Evolutionary conservation across 2,888 invertebrate genomes (phyloP), one percentile per base, ranked within the genome.

Genomic region (Yponomeuta plumbellus): DNA sequence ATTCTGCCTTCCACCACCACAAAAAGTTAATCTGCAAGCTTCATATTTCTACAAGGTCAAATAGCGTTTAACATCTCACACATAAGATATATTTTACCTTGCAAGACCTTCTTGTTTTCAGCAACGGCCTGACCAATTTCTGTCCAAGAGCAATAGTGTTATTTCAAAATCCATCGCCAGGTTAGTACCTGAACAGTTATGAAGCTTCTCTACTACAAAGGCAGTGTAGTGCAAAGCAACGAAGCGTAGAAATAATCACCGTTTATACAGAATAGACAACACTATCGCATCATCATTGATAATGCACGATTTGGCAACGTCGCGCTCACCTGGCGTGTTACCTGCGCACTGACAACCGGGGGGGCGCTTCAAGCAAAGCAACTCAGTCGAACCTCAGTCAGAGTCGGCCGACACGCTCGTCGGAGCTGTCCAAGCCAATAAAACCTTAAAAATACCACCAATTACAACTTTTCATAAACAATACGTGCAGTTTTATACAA

Each of bases 261-360:
- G 3, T 8, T 34, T 8, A 34, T 26, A 26, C 26, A 26, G 26
- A 26, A 44, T 52, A 52, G 44, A 52, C 44, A 52, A 52, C 75
- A 75, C 85, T 88, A 87, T 88, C 88, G 85, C 87, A 84, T 88
- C 85, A 86, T 85, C 87, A 86, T 85, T 90, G 89, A 88, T 91
- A 89, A 84, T 87, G 83, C 77, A 76, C 86, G 88, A 88, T 88
- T 81, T 88, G 91, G 90, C 90, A 91, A 91, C 90, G 88, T 83
- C 88, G 90, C 90, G 81, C 86, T 86, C 86, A 88, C 88, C 88
- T 89, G 88, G 88, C 87, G 67, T 69, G 5, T 34, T 34, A 83
- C 81, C 88, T 88, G 89, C 88, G 88, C 88, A 88, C 77, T 88
- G 88, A 80, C 89, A 88, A 86, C 84, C 83, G 87, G 34, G 87